A percentile compares a stretch with the other conserved stretches of the same genome.
Conservation (phyloP, 1,140 invertebrate genomes). For the Hyles vespertilio region DNA sequence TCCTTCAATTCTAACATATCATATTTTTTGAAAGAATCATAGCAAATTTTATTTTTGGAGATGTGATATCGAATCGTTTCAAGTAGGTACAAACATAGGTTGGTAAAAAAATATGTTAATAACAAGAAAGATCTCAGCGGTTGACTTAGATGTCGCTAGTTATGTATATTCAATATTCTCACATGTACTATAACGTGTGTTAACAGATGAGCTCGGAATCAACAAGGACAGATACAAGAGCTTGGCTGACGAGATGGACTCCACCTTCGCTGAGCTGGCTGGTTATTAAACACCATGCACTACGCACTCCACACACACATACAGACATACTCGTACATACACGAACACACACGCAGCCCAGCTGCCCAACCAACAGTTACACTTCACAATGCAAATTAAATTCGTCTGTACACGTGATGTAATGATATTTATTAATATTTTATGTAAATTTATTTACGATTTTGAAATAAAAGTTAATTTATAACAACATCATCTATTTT, state of each 20-base stretch:
- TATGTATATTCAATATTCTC: too few species aligned
- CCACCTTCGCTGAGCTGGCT: conserved; percentile 96
- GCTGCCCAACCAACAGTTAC: conserved; percentile 31
- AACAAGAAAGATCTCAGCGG: too few species aligned
- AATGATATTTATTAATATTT: conserved; percentile 73
- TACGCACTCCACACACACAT: conserved; percentile 36
- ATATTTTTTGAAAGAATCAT: neutral
- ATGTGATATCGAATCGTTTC: too few species aligned
- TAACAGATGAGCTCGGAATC: conserved; percentile 96
- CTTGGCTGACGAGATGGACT: conserved; percentile 96
- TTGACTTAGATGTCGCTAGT: too few species aligned
- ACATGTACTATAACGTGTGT: conserved; percentile 4
- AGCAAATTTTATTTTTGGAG: too few species aligned
- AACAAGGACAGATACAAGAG: conserved; percentile 99
- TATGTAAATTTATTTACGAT: conserved; percentile 76
- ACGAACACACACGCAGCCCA: conserved; percentile 33
- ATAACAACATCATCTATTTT: conserved; percentile 42
- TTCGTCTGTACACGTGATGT: conserved; percentile 59
- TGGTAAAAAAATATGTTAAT: too few species aligned
- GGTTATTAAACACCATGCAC: conserved; percentile 80
- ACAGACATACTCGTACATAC: conserved; percentile 31
- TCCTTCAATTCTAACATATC: neutral
- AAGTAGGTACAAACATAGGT: too few species aligned
- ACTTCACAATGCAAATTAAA: conserved; percentile 26
- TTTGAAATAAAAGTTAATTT: conserved; percentile 74